Conservation (phyloP, 2,113 vertebrate genomes). For the Oncorhynchus keta region DNA sequence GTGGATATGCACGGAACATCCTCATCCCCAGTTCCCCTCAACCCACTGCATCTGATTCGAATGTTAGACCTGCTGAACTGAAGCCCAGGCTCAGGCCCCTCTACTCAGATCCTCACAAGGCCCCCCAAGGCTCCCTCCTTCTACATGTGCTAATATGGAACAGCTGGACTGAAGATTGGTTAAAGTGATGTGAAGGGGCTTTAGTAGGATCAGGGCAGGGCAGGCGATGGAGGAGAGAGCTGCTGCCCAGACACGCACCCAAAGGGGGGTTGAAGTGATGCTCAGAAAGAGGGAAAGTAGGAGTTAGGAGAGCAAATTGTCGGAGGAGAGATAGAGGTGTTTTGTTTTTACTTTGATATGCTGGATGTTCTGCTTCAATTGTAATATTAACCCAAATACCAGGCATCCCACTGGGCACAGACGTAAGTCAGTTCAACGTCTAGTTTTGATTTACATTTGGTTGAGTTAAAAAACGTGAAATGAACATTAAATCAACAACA, state of each 20-base stretch:
- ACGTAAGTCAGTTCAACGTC: too few species aligned
- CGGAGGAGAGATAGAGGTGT: slow-evolving; percentile 15
- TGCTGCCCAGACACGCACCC: slow-evolving; percentile 56
- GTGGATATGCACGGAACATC: slow-evolving; percentile 8
- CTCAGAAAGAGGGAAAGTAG: slow-evolving; percentile 21
- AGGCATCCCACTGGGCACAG: too few species aligned
- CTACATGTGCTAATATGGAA: slow-evolving; percentile 71
- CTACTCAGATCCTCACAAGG: slow-evolving; percentile 38
- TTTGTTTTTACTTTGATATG: slow-evolving; percentile 25
- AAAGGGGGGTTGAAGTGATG: background rate
- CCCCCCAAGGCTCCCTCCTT: slow-evolving; percentile 51
- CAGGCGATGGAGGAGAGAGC: slow-evolving; percentile 45
- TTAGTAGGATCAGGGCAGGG: slow-evolving; percentile 61
- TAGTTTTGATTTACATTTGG: too few species aligned
- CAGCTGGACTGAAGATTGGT: slow-evolving; percentile 68
- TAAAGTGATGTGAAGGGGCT: slow-evolving; percentile 50
- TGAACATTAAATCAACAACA: too few species aligned
- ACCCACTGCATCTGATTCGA: slow-evolving; percentile 34
- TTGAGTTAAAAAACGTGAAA: too few species aligned
- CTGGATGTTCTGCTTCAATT: slow-evolving; percentile 4
- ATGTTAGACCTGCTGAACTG: slow-evolving; percentile 24
- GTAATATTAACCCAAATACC: background rate
- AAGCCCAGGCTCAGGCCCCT: slow-evolving; percentile 17
- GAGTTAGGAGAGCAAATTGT: slow-evolving; percentile 7
- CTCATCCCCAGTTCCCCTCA: slow-evolving; percentile 17